Conservation (phyloP, 2,797 vertebrate species). For the Falco cherrug region DNA sequence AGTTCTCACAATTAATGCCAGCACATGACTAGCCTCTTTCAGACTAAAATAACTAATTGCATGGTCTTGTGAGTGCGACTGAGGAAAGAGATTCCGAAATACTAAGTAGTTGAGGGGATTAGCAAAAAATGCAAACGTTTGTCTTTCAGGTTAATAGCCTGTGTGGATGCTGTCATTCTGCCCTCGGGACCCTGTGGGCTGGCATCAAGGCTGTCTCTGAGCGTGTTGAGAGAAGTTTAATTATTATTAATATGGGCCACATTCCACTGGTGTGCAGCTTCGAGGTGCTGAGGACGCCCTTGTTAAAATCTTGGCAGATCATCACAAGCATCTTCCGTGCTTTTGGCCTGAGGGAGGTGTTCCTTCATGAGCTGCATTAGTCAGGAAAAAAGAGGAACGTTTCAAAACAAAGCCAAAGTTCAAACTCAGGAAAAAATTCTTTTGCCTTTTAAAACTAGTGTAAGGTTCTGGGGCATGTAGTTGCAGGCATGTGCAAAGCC, state of each 20-base stretch:
- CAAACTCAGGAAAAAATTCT: background rate
- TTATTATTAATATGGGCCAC: constrained; percentile 3
- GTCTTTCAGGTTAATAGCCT: constrained; percentile 33
- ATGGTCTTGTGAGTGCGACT: background rate
- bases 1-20: constrained; percentile 12
- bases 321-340: constrained; percentile 31
- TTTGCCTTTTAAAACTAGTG: background rate
- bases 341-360: constrained; percentile 38
- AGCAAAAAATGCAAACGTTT: constrained; percentile 19
- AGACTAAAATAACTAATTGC: background rate
- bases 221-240: constrained; percentile 16
- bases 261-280: constrained; percentile 40
- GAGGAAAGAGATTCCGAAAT: background rate
- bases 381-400: constrained; percentile 8
- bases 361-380: constrained; percentile 40
- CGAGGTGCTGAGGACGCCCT: constrained; percentile 26
- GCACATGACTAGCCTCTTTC: background rate
- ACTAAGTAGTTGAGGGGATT: constrained; percentile 15
- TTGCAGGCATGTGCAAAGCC: constrained; percentile 7
- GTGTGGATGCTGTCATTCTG: constrained; percentile 33
- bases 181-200: constrained; percentile 10
- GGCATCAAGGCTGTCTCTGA: constrained; percentile 36
- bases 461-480: background rate
- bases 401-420: constrained; percentile 61
- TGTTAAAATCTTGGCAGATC: constrained; percentile 49